Evolutionary conservation across 2,113 vertebrate species (phyloP).

Genomic region (Syrrhaptes paradoxus): DNA sequence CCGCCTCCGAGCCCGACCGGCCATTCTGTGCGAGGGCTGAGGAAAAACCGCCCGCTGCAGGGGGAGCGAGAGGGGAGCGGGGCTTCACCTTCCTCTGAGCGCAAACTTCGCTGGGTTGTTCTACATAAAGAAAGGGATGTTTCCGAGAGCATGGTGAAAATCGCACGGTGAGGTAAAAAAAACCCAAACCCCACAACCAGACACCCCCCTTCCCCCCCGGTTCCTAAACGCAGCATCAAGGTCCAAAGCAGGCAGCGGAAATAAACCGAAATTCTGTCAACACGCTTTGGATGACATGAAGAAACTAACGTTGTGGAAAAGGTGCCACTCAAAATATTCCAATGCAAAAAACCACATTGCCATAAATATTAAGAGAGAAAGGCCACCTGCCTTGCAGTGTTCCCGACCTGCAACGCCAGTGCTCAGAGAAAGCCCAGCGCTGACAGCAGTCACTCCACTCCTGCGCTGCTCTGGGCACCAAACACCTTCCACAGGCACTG

Average conservation of each 20-base stretch:
- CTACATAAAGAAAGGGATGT: background rate
- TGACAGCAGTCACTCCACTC: background rate
- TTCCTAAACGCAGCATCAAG: background rate
- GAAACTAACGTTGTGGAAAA: background rate
- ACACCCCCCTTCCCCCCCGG: too few species aligned
- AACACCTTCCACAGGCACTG: background rate
- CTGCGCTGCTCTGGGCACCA: background rate
- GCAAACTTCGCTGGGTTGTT: background rate
- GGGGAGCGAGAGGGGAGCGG: constrained; percentile 6
- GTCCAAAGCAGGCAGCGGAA: background rate
- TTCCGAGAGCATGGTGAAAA: background rate
- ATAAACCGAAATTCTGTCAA: background rate
- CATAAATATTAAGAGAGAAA: rapidly evolving
- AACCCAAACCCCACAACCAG: too few species aligned
- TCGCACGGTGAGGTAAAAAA: rapidly evolving
- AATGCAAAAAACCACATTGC: background rate
- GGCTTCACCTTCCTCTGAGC: background rate
- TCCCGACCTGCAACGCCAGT: background rate
- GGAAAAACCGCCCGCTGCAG: constrained; percentile 38
- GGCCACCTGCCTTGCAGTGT: background rate
- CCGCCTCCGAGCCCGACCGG: constrained; percentile 78
- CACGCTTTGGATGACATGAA: rapidly evolving
- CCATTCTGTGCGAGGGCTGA: constrained; percentile 77
- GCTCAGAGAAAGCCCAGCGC: background rate
- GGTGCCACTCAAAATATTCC: background rate